Evolutionary conservation across 2,797 vertebrate genomes (phyloP).

Genomic region (Gobionotothen gibberifrons): DNA sequence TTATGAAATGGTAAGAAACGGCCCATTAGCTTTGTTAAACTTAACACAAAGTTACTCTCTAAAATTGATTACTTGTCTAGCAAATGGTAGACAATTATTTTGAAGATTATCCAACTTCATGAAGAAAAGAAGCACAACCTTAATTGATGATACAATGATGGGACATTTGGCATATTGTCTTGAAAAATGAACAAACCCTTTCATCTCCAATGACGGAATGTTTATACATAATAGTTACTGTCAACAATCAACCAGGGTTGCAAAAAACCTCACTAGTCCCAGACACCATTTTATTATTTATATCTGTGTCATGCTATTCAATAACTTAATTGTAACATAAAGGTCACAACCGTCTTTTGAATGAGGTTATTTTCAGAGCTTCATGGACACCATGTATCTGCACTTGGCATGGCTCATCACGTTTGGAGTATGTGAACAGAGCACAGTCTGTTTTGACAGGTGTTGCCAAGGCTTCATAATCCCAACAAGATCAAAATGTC

Average conservation of each 20-base stretch:
- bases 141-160: neutral
- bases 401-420: constrained; percentile 28
- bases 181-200: neutral
- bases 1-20: neutral
- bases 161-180: neutral
- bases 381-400: constrained; percentile 11
- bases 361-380: constrained; percentile 57
- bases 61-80: neutral
- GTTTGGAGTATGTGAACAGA: constrained; percentile 31
- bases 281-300: neutral
- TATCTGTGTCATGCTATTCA: constrained; percentile 5
- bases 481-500: constrained; percentile 22
- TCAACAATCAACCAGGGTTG: neutral
- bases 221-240: neutral
- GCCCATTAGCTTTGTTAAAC: neutral
- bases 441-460: constrained; percentile 60
- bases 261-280: no score
- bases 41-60: neutral
- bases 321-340: constrained; percentile 3
- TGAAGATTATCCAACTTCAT: neutral
- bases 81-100: no score
- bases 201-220: neutral
- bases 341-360: constrained; percentile 43
- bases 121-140: neutral
- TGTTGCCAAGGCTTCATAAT: constrained; percentile 32